Evolutionary conservation across 92 coral and sea anemone genomes (phyloP).

Genomic region (Micromussa lordhowensis): DNA sequence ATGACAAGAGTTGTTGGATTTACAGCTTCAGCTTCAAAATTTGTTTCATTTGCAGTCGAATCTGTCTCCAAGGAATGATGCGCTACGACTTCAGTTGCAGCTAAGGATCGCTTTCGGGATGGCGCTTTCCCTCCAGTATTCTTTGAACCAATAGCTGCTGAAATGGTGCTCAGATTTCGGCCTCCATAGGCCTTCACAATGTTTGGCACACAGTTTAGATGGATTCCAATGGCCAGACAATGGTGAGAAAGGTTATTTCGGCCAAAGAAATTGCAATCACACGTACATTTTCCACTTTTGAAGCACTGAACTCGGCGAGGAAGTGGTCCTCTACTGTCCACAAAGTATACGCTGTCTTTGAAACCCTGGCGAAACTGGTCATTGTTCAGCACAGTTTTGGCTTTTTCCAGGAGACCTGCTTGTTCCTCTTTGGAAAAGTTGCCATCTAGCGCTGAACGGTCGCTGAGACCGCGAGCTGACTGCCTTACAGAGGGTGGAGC

Average conservation of each 20-base stretch:
- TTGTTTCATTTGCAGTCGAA: too few relatives aligned
- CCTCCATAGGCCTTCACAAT: too few relatives aligned
- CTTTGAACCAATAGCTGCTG: slow-evolving; percentile 51
- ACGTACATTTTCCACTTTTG: too few relatives aligned
- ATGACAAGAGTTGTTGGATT: too few relatives aligned
- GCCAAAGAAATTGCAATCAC: too few relatives aligned
- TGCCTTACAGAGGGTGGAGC: background rate
- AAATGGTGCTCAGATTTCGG: too few relatives aligned
- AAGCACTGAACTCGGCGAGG: slow-evolving; percentile 52
- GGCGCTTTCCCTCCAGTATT: slow-evolving; percentile 33
- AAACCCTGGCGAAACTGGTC: slow-evolving; percentile 42
- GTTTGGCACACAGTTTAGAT: too few relatives aligned
- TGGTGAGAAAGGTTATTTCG: too few relatives aligned
- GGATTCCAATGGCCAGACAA: too few relatives aligned
- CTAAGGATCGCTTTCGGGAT: slow-evolving; percentile 34
- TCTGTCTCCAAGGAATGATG: slow-evolving; percentile 4
- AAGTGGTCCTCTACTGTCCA: slow-evolving; percentile 58
- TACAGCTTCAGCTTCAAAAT: too few relatives aligned
- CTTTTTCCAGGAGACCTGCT: slow-evolving; percentile 44
- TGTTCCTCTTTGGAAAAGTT: slow-evolving; percentile 40
- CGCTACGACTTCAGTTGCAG: slow-evolving; percentile 13
- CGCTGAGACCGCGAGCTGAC: slow-evolving; percentile 27
- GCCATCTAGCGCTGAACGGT: slow-evolving; percentile 16
- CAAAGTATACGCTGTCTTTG: slow-evolving; percentile 51
- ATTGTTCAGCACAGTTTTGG: slow-evolving; percentile 29